phyloP scores from a whole-genome alignment of 1,140 invertebrate genomes.

The Heliconius eleuchia region DNA sequence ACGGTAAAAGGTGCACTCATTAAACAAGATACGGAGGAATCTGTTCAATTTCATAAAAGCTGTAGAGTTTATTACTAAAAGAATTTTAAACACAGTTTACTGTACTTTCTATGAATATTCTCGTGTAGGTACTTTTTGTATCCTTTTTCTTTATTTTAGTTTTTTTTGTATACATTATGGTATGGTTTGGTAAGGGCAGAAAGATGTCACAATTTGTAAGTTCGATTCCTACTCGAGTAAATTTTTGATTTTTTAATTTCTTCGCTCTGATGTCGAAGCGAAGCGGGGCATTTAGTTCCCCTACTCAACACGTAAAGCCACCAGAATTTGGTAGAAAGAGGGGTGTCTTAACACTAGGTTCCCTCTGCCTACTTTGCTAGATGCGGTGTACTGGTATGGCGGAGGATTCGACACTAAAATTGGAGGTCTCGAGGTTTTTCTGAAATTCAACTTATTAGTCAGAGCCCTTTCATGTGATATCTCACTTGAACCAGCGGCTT shows the following conservation, averaged over 20 bases:
- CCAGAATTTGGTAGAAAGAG: neutral
- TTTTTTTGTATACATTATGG: neutral
- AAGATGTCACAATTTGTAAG: neutral
- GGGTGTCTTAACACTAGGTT: neutral
- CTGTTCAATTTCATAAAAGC: neutral
- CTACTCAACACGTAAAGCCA: neutral
- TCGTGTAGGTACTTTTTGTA: neutral
- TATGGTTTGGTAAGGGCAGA: no score
- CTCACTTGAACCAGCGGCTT: no score
- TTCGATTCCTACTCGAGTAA: neutral
- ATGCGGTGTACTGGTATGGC: neutral
- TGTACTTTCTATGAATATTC: neutral
- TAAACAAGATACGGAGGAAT: neutral
- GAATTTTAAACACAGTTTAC: neutral
- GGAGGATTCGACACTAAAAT: no score
- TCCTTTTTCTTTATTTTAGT: neutral
- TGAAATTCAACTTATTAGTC: no score
- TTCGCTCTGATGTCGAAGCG: neutral
- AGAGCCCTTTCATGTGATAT: no score
- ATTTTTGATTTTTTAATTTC: neutral
- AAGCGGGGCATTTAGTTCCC: neutral
- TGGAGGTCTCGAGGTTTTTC: no score
- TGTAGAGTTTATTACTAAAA: neutral
- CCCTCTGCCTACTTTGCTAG: neutral
- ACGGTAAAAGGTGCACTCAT: constrained; percentile 6